A percentile compares a stretch with the other conserved stretches of the same genome.
Evolutionary conservation across 2,797 vertebrate species (phyloP).

Genomic region (Anisognathus igniventris): DNA sequence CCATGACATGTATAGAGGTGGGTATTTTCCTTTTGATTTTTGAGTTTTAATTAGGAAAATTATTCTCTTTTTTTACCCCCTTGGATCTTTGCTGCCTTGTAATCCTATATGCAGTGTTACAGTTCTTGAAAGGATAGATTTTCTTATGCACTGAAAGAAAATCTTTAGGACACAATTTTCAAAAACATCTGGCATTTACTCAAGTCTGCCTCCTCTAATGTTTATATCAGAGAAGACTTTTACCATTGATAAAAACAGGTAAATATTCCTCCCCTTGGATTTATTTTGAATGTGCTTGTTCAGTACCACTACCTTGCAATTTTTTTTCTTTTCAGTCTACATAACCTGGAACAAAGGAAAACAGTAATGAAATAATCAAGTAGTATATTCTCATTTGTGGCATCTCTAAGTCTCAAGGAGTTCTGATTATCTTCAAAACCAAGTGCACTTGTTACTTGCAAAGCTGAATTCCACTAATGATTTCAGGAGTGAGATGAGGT

Average conservation of each 20-base stretch:
- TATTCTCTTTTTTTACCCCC: not conserved
- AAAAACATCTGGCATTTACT: not conserved
- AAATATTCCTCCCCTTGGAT: not conserved
- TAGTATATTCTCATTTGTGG: not conserved
- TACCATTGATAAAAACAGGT: not conserved
- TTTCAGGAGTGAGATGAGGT: not conserved
- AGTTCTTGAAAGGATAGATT: not conserved
- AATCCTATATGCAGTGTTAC: not conserved
- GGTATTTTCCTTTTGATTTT: not conserved
- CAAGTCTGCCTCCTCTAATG: not conserved
- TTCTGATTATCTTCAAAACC: not conserved
- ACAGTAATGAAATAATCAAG: not conserved
- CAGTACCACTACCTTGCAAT: not conserved
- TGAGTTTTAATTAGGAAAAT: not conserved
- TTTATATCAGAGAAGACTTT: not conserved
- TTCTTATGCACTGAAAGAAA: not conserved
- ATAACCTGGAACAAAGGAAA: not conserved
- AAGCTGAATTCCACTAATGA: not conserved
- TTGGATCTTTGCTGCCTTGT: not conserved
- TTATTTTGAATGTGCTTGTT: not conserved
- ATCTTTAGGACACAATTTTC: not conserved
- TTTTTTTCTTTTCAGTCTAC: not conserved
- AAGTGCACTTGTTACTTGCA: not conserved
- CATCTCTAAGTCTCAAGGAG: not conserved
- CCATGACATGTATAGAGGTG: not conserved